Conservation (phyloP, 2,797 vertebrate genomes). For the Cuculus canorus region DNA sequence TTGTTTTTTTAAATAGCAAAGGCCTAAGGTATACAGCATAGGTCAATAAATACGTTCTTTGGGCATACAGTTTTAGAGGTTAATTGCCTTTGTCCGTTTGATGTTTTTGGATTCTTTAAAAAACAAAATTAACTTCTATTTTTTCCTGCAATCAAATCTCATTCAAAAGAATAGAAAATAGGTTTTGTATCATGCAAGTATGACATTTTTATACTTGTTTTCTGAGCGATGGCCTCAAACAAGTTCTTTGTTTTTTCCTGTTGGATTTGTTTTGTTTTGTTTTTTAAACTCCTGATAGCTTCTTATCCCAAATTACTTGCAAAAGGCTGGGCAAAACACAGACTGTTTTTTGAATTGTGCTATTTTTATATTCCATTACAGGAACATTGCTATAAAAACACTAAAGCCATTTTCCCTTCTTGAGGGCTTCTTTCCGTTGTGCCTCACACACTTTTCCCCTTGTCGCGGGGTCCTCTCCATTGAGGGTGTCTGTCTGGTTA, state of each 20-base stretch:
- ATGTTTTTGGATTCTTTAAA: conserved; percentile 28
- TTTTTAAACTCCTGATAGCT: conserved; percentile 81
- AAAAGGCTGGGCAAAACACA: conserved; percentile 82
- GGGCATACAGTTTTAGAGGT: conserved; percentile 61
- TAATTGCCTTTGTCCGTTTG: conserved; percentile 40
- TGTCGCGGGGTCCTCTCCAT: conserved; percentile 36
- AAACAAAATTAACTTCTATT: conserved; percentile 1
- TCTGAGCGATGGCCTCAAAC: conserved; percentile 52
- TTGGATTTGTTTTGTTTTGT: background rate
- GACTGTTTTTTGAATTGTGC: conserved; percentile 59
- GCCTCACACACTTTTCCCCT: conserved; percentile 45
- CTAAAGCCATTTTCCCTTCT: conserved; percentile 73
- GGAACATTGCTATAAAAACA: conserved; percentile 67
- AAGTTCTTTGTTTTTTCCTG: conserved; percentile 11
- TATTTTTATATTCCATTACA: conserved; percentile 61
- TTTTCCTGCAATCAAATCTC: conserved; percentile 27
- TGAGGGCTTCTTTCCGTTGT: conserved; percentile 57
- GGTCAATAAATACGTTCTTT: conserved; percentile 73
- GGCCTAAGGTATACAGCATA: conserved; percentile 58
- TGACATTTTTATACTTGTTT: conserved; percentile 51
- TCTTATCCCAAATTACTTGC: conserved; percentile 80
- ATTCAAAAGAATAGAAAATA: conserved; percentile 24
- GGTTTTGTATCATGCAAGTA: conserved; percentile 50
- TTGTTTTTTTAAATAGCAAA: conserved; percentile 21
- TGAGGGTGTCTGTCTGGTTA: conserved; percentile 60